Conservation (phyloP, 2,113 vertebrate genomes). For the Cochlearius cochlearius region DNA sequence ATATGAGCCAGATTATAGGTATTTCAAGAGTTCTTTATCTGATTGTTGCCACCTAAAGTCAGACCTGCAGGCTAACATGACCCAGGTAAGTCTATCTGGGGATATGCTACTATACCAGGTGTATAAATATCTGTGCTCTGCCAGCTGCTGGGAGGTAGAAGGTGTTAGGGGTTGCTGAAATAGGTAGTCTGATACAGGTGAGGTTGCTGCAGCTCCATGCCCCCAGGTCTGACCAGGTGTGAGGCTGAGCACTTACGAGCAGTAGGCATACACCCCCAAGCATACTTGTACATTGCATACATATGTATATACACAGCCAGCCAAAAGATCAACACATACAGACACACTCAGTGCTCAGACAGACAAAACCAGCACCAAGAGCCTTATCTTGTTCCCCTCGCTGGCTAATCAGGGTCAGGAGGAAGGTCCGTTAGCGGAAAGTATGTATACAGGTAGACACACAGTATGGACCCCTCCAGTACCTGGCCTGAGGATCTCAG, state of each 20-base stretch:
- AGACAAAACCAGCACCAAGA: neutral
- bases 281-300: neutral
- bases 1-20: neutral
- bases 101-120: neutral
- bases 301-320: neutral
- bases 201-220: neutral
- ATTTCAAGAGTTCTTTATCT: neutral
- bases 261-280: no score
- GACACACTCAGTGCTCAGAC: neutral
- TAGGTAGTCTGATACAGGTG: neutral
- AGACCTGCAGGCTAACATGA: neutral
- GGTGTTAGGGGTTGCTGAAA: neutral
- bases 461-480: neutral
- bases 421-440: neutral
- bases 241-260: neutral
- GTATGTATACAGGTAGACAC: neutral
- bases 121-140: neutral
- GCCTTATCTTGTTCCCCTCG: neutral
- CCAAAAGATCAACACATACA: neutral
- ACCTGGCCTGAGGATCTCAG: neutral
- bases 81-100: neutral
- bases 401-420: neutral
- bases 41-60: neutral
- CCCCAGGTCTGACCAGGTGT: neutral
- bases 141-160: neutral